Percentiles rank a stretch among this genome's conserved stretches.
Conservation (phyloP, 2,113 vertebrate species). For the Pangasianodon gigas region DNA sequence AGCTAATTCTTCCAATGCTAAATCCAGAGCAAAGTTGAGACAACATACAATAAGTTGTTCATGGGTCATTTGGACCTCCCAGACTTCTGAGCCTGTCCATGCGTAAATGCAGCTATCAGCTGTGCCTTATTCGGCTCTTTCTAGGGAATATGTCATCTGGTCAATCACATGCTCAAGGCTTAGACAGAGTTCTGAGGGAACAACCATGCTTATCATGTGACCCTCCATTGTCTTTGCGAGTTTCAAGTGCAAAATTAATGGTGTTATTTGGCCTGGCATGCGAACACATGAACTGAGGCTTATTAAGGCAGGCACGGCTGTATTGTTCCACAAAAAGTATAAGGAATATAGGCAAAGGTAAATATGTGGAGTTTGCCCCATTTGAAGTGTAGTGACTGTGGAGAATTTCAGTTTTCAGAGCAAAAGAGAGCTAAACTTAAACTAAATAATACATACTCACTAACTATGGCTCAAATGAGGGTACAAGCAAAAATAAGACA, state of each 20-base stretch:
- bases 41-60: slow-evolving; percentile 16
- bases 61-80: slow-evolving; percentile 40
- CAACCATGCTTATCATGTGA: slow-evolving; percentile 31
- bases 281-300: neutral
- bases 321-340: neutral
- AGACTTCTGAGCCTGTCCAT: neutral
- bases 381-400: neutral
- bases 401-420: neutral
- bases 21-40: neutral
- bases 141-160: slow-evolving; percentile 26
- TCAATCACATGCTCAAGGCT: slow-evolving; percentile 38
- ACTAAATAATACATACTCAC: neutral
- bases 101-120: slow-evolving; percentile 17
- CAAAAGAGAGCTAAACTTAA: neutral
- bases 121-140: slow-evolving; percentile 32
- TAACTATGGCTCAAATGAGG: too few relatives aligned
- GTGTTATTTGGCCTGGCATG: neutral
- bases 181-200: slow-evolving; percentile 19
- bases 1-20: neutral
- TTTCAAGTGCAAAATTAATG: neutral
- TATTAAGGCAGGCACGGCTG: neutral
- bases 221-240: slow-evolving; percentile 7
- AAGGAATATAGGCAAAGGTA: neutral
- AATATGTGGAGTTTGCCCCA: neutral
- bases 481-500: neutral